Base-by-base conservation (phyloP, 2,113 vertebrate species). In the Scytalopus superciliaris region DNA sequence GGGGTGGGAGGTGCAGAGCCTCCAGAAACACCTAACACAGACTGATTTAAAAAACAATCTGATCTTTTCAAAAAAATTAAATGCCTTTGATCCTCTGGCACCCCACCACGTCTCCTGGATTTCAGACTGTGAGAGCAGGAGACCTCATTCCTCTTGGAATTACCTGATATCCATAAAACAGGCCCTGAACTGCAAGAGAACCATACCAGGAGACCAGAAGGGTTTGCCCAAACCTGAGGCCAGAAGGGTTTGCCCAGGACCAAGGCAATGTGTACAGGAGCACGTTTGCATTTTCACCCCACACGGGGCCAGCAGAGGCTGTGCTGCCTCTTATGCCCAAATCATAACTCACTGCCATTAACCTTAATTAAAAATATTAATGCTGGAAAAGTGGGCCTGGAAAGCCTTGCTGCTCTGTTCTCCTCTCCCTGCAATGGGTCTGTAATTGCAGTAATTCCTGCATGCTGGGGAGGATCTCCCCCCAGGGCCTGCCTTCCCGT, bases 301-400 rank as follows among this genome's bases (percentile, higher is more conserved):
- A 14, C 49, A 27, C 12, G 25, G 49, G 49, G 49, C 49, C 49
- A 59, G 68, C 5, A 3, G 45, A 84, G 72, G n/a, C 10, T 76
- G 74, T 73, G 74, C 93, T 8, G 25, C 19, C 80, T 89, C 37
- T 67, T 76, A 18, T 81, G 87, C 86, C 92, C 44, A 92, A 95
- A 64, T 79, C 90, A 50, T 84, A 95, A 84, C 82, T 96, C 94
- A 40, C 78, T 89, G 93, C 72, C 95, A 96, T 87, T 66, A 96
- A 45, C 93, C 84, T 93, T 97, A 96, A 97, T 97, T 97, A 96
- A 97, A 97, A 97, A 96, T 90, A 96, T 93, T 88, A 96, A 96
- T 90, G 95, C 94, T 53, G 59, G 91, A 52, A 42, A 96, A 93
- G 83, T 74, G 81, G 67, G 68, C 81, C 94, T 96, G 94, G 37